Evolutionary conservation across 92 coral and sea anemone species (phyloP), one percentile per base, ranked within the genome.

Genomic region (Phenganax subtilis): DNA sequence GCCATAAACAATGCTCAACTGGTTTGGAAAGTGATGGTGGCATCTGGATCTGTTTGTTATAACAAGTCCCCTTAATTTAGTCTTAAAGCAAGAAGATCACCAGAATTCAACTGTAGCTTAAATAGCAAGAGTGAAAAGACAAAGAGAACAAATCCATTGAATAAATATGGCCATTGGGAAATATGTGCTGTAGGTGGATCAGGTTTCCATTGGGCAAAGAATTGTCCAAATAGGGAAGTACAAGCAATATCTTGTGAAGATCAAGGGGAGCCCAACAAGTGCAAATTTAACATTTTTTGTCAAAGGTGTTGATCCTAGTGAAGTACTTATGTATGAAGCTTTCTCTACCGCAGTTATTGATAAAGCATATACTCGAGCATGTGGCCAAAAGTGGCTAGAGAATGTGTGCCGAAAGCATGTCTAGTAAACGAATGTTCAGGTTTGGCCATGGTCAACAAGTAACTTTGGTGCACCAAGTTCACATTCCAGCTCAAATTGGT

Each of bases 351-450:
- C 64, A n/a, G 80, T 54, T 54, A 61, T 54, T 11, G 80, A 75
- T 75, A 54, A 64, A 10, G 80, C 63, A 15, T 75, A 64, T 11
- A 54, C 80, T 12, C 64, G 55, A 10, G 54, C 80, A 20, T 11
- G 80, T 75, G 58, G 80, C 30, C 54, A 63, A 54, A 53, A 75
- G 51, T 75, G 64, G 80, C 80, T 75, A 20, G 80, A 54, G 8
- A 37, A 1, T 37, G 47, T 37, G 47, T 37, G 47, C 5, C 15
- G 20, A 0, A 57, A 54, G 28, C 28, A 75, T 16, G 25, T 64
- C 80, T 54, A 54, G 63, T 12, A 75, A 29, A 15, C 17, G 31
- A 6, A 63, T 63, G n/a, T 54, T 75, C 44, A 75, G 55, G 28
- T 75, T 75, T 75, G 80, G 64, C 17, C 54, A 57, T 75, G 80